phyloP scores from a whole-genome alignment of 2,797 vertebrate species.

The Smutsia gigantea region DNA sequence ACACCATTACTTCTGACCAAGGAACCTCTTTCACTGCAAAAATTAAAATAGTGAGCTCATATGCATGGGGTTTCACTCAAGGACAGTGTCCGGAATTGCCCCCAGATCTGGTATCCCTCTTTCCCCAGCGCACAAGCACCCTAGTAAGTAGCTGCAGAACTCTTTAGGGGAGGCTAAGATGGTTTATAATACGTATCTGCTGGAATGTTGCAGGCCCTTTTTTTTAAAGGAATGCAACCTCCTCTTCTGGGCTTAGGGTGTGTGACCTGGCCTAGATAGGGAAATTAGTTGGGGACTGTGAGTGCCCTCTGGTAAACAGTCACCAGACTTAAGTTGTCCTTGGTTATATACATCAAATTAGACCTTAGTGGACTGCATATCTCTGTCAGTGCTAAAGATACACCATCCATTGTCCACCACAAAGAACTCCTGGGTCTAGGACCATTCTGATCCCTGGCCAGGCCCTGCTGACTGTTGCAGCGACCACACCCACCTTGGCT shows the following conservation, averaged over 20 bases:
- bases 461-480: background rate
- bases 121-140: background rate
- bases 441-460: background rate
- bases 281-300: background rate
- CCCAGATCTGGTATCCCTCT: background rate
- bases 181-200: background rate
- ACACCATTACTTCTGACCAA: background rate
- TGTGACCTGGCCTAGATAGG: background rate
- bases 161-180: background rate
- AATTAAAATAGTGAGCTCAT: background rate
- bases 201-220: background rate
- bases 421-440: background rate
- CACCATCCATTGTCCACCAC: background rate
- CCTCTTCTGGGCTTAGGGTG: background rate
- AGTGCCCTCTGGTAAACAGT: background rate
- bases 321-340: background rate
- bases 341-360: background rate
- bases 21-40: background rate
- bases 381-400: background rate
- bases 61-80: background rate
- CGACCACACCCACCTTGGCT: background rate
- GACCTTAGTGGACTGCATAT: background rate
- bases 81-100: background rate
- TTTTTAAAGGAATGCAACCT: background rate
- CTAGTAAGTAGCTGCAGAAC: background rate